Conservation (phyloP, 2,888 invertebrate genomes). For the Megastigmus dorsalis region DNA sequence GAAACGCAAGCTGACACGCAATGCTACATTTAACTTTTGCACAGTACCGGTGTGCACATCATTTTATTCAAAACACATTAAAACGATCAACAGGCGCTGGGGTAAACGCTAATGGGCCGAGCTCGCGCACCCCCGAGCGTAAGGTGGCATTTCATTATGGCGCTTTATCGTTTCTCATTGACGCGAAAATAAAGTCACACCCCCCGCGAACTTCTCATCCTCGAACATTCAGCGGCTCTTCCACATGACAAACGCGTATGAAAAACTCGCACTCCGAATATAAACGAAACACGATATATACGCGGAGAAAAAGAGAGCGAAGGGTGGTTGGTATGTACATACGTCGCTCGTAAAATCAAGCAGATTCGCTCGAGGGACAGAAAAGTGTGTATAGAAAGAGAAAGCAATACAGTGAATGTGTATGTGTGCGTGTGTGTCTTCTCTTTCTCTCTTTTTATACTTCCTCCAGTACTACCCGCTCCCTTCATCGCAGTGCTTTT, state of each 20-base stretch:
- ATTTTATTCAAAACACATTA: too few relatives aligned
- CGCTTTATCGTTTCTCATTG: neutral
- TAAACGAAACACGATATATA: neutral
- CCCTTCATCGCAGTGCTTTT: slow-evolving; percentile 34
- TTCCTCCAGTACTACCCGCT: neutral
- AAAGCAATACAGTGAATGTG: neutral
- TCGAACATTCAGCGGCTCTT: neutral
- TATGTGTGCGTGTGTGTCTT: too few relatives aligned
- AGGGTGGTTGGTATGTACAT: slow-evolving; percentile 55
- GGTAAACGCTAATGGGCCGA: too few relatives aligned
- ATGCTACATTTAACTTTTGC: too few relatives aligned
- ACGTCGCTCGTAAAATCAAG: slow-evolving; percentile 65
- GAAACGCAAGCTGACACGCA: too few relatives aligned
- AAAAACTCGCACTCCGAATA: too few relatives aligned
- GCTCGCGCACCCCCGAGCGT: too few relatives aligned
- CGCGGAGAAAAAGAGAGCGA: neutral
- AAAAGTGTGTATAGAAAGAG: slow-evolving; percentile 45
- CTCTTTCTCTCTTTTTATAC: neutral
- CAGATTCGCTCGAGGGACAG: slow-evolving; percentile 61
- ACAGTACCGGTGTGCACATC: too few relatives aligned
- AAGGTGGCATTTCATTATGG: slow-evolving; percentile 25
- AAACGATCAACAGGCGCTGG: too few relatives aligned
- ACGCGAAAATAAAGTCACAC: neutral
- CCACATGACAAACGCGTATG: neutral
- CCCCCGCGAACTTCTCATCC: neutral